Evolutionary conservation across 2,113 vertebrate species (phyloP).

Genomic region (Periophthalmus modestus): DNA sequence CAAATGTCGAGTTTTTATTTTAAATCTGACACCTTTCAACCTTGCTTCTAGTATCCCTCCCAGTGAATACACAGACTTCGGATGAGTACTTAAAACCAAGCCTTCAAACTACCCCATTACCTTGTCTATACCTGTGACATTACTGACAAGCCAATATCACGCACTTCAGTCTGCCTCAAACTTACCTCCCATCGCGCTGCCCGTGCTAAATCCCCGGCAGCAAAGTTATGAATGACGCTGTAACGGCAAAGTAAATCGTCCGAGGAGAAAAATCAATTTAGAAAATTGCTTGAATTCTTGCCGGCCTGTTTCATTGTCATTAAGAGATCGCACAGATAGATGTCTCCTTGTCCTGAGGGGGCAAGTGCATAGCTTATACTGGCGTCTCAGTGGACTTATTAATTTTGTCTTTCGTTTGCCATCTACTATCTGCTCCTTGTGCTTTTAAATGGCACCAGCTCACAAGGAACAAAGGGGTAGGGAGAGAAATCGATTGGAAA

Average conservation of each 20-base stretch:
- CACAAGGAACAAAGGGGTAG: neutral
- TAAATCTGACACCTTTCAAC: neutral
- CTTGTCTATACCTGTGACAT: conserved; percentile 1
- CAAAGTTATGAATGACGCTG: conserved; percentile 65
- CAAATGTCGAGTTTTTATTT: neutral
- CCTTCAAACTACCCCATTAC: neutral
- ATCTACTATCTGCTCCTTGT: conserved; percentile 19
- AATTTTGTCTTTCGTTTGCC: conserved; percentile 34
- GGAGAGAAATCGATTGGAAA: conserved; percentile 26
- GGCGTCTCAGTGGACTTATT: conserved; percentile 48
- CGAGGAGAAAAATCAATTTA: conserved; percentile 75
- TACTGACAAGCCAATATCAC: neutral
- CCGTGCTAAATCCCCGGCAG: conserved; percentile 43
- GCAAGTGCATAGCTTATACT: conserved; percentile 35
- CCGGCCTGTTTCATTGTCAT: conserved; percentile 69
- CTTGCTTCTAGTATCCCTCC: neutral
- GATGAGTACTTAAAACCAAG: neutral
- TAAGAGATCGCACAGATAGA: conserved; percentile 64
- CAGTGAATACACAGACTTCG: conserved; percentile 1
- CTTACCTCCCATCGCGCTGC: conserved; percentile 19
- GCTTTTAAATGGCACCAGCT: conserved; percentile 28
- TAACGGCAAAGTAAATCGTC: conserved; percentile 70
- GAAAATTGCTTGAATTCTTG: conserved; percentile 77
- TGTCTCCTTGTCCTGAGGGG: conserved; percentile 46
- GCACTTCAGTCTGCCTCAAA: neutral